phyloP scores from a whole-genome alignment of 2,113 vertebrate genomes.

The Cephalopholis sonnerati region DNA sequence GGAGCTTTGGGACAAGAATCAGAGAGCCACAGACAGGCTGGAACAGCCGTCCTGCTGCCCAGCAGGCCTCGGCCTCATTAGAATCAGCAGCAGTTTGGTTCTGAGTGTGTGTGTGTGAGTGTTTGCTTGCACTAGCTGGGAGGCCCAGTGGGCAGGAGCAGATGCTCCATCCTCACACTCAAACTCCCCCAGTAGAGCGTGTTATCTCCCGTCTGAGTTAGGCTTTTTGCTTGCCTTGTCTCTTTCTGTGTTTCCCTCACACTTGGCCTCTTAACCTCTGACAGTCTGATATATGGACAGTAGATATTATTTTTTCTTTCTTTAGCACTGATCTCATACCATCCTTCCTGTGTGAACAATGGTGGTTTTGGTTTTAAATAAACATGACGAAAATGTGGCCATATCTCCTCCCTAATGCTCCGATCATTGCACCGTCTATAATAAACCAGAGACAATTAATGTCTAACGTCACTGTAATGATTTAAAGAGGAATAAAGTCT shows the following conservation, averaged over 20 bases:
- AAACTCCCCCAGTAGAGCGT: slow-evolving; percentile 58
- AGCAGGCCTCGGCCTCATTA: slow-evolving; percentile 77
- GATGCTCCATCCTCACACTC: slow-evolving; percentile 77
- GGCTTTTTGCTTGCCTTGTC: slow-evolving; percentile 37
- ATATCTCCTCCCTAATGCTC: neutral
- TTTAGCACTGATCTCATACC: neutral
- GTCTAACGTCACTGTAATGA: neutral
- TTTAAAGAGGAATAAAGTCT: neutral
- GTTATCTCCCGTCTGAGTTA: slow-evolving; percentile 45
- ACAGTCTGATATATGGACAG: slow-evolving; percentile 7
- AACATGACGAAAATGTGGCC: neutral
- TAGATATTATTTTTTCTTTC: neutral
- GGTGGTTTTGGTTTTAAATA: neutral
- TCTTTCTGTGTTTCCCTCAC: slow-evolving; percentile 3
- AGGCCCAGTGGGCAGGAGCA: slow-evolving; percentile 75
- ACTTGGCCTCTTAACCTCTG: slow-evolving; percentile 42
- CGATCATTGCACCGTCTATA: neutral
- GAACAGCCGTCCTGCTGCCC: slow-evolving; percentile 66
- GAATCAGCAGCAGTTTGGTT: slow-evolving; percentile 71
- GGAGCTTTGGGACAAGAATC: slow-evolving; percentile 68
- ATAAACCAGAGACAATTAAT: neutral
- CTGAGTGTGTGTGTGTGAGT: slow-evolving; percentile 33
- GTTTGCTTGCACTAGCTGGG: slow-evolving; percentile 68
- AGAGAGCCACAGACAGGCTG: slow-evolving; percentile 60
- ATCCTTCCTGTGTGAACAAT: neutral